These are phyloP conservation scores for Xestia ashworthii DNA, from an alignment of 2,888 invertebrate species.

Conservation along the genomic window DNA sequence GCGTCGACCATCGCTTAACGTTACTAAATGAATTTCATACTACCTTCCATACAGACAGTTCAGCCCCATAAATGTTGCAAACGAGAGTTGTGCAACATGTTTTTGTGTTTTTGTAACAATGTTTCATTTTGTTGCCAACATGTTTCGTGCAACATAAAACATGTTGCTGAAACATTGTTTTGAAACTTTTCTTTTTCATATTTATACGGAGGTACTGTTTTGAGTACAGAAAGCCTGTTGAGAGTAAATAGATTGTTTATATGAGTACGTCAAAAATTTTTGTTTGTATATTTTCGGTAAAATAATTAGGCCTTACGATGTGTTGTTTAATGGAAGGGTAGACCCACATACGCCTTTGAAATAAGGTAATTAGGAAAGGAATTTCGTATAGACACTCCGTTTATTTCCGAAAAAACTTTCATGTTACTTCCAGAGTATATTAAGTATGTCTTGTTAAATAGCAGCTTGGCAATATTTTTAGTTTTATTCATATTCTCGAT, in stretches of 20 bases:
- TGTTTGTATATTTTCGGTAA: slow-evolving; percentile 35
- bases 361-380: background rate
- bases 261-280: background rate
- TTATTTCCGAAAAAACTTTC: background rate
- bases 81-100: background rate
- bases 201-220: background rate
- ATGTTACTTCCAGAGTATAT: slow-evolving; percentile 5
- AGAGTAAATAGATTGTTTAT: slow-evolving; percentile 17
- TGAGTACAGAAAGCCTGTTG: background rate
- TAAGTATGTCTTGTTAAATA: slow-evolving; percentile 13
- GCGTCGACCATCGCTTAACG: slow-evolving; percentile 47
- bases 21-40: slow-evolving; percentile 62
- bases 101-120: background rate
- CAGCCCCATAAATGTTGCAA: background rate
- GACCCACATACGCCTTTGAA: background rate
- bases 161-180: slow-evolving; percentile 12
- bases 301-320: slow-evolving; percentile 22
- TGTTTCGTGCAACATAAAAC: background rate
- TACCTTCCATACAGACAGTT: slow-evolving; percentile 33
- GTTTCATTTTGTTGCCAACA: slow-evolving; percentile 6
- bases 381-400: slow-evolving; percentile 12
- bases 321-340: background rate
- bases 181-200: background rate
- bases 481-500: background rate
- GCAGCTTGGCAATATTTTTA: slow-evolving; percentile 17